Conservation (phyloP, 2,113 vertebrate genomes). For the Nanger granti region DNA sequence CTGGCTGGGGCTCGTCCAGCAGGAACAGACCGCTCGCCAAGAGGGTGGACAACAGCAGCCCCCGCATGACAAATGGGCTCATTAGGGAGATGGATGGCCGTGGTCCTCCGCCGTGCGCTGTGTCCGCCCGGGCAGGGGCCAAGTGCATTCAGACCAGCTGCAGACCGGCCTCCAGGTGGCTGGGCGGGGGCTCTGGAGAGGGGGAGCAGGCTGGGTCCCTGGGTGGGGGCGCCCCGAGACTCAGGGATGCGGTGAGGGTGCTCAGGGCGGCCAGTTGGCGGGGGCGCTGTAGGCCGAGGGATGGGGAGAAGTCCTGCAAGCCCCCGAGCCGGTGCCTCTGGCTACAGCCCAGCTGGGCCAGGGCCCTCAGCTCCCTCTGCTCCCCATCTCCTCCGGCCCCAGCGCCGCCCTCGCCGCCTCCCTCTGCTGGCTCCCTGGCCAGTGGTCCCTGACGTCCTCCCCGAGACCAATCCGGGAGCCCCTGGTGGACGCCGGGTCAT, state of each 20-base stretch:
- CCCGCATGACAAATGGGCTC: constrained; percentile 71
- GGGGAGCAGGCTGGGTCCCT: neutral
- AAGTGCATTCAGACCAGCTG: neutral
- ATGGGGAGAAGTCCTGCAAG: neutral
- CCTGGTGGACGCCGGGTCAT: neutral
- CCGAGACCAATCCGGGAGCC: accelerated
- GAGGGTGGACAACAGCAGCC: constrained; percentile 47
- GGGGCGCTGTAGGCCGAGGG: accelerated
- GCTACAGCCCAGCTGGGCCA: neutral
- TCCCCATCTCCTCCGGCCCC: accelerated
- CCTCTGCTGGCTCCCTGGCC: accelerated
- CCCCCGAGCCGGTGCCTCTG: accelerated
- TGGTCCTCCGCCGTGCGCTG: constrained; percentile 33
- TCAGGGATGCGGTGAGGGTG: neutral
- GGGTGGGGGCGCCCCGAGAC: neutral
- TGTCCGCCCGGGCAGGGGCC: neutral
- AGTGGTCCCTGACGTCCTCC: accelerated
- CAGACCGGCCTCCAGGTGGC: accelerated
- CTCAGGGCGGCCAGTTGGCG: accelerated
- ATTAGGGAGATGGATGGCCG: constrained; percentile 71
- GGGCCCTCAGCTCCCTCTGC: accelerated
- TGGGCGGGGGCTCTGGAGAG: accelerated
- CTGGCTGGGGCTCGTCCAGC: constrained; percentile 52
- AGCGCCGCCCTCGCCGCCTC: accelerated
- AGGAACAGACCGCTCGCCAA: constrained; percentile 52